phyloP scores from a whole-genome alignment of 2,888 invertebrate species.

The Oasisia sp. region DNA sequence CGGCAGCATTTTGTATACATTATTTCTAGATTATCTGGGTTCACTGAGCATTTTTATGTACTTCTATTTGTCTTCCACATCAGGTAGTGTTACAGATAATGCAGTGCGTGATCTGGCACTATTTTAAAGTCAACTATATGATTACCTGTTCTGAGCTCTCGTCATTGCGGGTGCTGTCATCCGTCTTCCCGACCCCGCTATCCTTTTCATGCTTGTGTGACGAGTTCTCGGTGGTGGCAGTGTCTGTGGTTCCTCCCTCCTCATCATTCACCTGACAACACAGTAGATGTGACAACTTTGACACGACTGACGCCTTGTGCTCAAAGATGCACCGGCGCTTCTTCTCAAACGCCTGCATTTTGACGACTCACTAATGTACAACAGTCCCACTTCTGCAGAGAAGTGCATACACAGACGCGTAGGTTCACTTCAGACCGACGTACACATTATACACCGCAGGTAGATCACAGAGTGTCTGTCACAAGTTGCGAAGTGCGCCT shows the following conservation, averaged over 20 bases:
- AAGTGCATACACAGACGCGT: background rate
- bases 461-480: background rate
- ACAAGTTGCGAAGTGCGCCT: no score
- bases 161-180: constrained; percentile 61
- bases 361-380: background rate
- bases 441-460: background rate
- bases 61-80: no score
- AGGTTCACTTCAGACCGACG: background rate
- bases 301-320: background rate
- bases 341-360: constrained; percentile 9
- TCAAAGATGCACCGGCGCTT: background rate
- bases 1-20: no score
- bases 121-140: no score
- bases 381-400: background rate
- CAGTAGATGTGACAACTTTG: background rate
- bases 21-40: no score
- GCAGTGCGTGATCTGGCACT: no score
- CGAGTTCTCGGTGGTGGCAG: constrained; percentile 59
- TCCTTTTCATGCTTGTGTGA: constrained; percentile 62
- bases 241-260: constrained; percentile 62
- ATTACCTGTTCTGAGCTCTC: constrained; percentile 54
- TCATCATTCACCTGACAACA: constrained; percentile 39
- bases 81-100: no score
- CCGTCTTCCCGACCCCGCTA: constrained; percentile 64
- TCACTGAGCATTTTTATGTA: no score